A percentile compares a stretch with the other conserved stretches of the same genome.
phyloP scores from a whole-genome alignment of 2,888 invertebrate genomes.

The Deladenus siricidicola region DNA sequence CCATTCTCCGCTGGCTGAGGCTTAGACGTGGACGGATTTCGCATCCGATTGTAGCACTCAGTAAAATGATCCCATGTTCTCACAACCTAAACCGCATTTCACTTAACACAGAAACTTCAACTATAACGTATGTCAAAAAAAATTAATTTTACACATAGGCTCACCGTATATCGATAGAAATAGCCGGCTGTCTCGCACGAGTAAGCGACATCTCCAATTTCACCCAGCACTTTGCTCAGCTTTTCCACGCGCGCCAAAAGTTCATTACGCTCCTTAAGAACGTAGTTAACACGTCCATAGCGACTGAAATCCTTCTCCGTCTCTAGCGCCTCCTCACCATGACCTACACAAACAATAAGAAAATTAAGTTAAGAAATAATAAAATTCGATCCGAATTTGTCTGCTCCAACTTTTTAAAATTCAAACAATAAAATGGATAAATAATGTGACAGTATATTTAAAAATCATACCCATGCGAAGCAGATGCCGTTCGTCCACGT shows the following conservation, averaged over 20 bases:
- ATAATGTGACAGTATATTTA: too few relatives aligned
- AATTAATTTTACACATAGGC: neutral
- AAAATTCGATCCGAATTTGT: too few relatives aligned
- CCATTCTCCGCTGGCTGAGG: too few relatives aligned
- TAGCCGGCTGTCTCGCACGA: slow-evolving; percentile 97
- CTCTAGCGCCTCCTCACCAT: slow-evolving; percentile 94
- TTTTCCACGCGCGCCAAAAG: slow-evolving; percentile 23
- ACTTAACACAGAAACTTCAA: neutral
- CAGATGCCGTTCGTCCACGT: slow-evolving; percentile 93
- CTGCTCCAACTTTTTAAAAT: too few relatives aligned
- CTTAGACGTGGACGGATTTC: too few relatives aligned
- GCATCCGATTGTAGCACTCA: neutral
- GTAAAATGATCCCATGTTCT: slow-evolving; percentile 72
- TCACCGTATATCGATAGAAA: slow-evolving; percentile 81
- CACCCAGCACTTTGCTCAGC: slow-evolving; percentile 70
- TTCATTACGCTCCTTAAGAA: slow-evolving; percentile 69
- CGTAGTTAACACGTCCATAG: slow-evolving; percentile 97
- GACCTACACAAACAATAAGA: slow-evolving; percentile 59
- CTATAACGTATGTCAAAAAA: neutral
- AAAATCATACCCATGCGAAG: slow-evolving; percentile 68
- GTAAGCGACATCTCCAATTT: slow-evolving; percentile 80
- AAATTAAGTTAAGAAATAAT: too few relatives aligned
- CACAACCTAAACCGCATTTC: slow-evolving; percentile 27
- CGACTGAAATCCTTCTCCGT: slow-evolving; percentile 98
- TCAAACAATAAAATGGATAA: neutral